Conservation (phyloP, 1,140 invertebrate species). For the Potamilus streckersoni region DNA sequence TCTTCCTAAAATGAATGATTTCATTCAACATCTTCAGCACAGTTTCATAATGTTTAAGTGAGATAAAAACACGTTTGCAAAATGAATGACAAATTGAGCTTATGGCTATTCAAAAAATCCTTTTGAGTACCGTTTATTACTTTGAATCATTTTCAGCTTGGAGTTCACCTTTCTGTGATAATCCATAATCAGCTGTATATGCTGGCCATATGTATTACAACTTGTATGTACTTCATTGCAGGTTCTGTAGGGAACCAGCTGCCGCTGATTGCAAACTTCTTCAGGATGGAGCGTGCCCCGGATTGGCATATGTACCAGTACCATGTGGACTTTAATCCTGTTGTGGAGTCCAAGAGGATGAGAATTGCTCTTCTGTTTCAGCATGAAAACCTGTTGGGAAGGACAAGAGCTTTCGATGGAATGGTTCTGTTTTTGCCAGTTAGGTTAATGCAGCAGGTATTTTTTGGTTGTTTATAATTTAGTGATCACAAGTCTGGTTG, state of each 20-base stretch:
- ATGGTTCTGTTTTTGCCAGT: constrained; percentile 54
- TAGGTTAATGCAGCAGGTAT: constrained; percentile 46
- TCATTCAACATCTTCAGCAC: too few species aligned
- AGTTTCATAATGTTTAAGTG: too few species aligned
- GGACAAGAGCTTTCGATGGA: constrained; percentile 58
- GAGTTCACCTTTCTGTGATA: too few species aligned
- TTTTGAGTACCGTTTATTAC: too few species aligned
- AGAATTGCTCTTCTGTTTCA: constrained; percentile 74
- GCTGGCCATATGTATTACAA: background rate
- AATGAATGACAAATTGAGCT: too few species aligned
- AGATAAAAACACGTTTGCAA: too few species aligned
- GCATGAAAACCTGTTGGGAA: constrained; percentile 68
- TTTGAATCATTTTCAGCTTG: too few species aligned
- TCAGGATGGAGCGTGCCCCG: constrained; percentile 75
- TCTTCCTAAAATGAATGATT: too few species aligned
- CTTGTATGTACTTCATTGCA: constrained; percentile 28
- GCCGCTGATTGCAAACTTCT: constrained; percentile 80
- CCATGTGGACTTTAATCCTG: constrained; percentile 81
- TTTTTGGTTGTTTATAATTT: background rate
- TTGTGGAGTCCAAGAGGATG: constrained; percentile 76
- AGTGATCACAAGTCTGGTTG: too few species aligned
- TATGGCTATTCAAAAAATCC: too few species aligned
- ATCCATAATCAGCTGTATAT: too few species aligned
- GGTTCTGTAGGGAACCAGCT: constrained; percentile 71
- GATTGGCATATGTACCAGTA: constrained; percentile 86